Conservation (phyloP, 2,113 vertebrate species). For the Callipepla californica region DNA sequence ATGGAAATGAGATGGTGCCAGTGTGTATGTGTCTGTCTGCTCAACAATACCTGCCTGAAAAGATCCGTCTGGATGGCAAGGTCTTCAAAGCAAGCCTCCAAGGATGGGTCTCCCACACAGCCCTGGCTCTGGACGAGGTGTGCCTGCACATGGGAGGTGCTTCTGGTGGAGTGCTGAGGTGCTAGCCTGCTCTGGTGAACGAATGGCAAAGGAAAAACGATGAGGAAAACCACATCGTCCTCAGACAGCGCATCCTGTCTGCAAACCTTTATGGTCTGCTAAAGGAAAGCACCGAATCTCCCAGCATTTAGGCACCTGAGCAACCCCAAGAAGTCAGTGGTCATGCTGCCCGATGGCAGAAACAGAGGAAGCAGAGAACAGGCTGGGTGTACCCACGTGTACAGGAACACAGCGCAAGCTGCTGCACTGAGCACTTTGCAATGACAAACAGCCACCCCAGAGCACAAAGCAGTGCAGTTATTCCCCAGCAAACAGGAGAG, state of each 20-base stretch:
- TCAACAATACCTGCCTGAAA: constrained; percentile 22
- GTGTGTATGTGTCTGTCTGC: background rate
- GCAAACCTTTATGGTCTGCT: background rate
- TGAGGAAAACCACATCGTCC: fast-evolving
- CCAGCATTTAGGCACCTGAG: fast-evolving
- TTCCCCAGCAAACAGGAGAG: fast-evolving
- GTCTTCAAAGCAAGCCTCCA: background rate
- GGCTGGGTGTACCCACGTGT: background rate
- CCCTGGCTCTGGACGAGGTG: background rate
- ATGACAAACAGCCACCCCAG: background rate
- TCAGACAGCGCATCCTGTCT: background rate
- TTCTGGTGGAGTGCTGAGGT: background rate
- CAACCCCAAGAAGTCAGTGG: background rate
- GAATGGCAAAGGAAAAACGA: background rate
- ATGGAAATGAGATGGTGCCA: constrained; percentile 9
- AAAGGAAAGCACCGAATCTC: background rate
- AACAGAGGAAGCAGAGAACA: background rate
- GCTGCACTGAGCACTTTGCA: background rate
- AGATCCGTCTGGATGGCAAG: background rate
- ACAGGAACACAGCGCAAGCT: fast-evolving
- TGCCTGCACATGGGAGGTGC: background rate
- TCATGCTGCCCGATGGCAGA: fast-evolving
- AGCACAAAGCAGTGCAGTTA: background rate
- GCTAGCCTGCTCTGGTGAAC: background rate
- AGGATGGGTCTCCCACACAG: background rate